phyloP scores from a whole-genome alignment of 2,113 vertebrate species.

The Ibidorhyncha struthersii region DNA sequence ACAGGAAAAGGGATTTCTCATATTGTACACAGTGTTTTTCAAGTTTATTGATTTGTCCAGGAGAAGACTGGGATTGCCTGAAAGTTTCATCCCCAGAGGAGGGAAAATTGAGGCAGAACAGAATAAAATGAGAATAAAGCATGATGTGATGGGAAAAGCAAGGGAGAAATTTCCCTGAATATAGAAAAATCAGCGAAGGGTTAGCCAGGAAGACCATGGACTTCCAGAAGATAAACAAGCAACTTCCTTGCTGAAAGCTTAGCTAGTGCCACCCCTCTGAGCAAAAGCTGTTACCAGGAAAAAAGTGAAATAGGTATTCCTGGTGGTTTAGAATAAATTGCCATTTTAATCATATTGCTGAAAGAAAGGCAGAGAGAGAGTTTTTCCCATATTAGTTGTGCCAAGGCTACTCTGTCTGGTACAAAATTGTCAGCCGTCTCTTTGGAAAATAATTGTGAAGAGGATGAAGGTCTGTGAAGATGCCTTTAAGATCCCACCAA shows the following conservation, averaged over 20 bases:
- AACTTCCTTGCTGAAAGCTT: neutral
- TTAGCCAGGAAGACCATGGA: neutral
- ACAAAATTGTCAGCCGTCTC: neutral
- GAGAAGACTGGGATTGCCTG: neutral
- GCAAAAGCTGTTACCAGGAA: neutral
- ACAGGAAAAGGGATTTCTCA: neutral
- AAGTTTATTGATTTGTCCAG: neutral
- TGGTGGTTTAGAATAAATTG: neutral
- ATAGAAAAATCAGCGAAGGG: neutral
- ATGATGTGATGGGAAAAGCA: neutral
- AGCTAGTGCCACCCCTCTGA: neutral
- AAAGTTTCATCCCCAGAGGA: neutral
- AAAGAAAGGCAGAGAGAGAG: neutral
- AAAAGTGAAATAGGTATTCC: neutral
- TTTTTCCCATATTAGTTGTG: neutral
- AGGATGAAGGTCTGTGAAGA: rapidly evolving
- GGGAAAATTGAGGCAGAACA: neutral
- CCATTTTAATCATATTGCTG: neutral
- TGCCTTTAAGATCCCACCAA: neutral
- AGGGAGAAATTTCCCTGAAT: neutral
- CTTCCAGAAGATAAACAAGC: neutral
- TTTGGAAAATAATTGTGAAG: neutral
- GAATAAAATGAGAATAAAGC: neutral
- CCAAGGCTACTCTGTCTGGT: neutral
- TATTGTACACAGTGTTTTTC: neutral